Base-by-base conservation (phyloP, 2,113 vertebrate species). In the Crocuta crocuta region DNA sequence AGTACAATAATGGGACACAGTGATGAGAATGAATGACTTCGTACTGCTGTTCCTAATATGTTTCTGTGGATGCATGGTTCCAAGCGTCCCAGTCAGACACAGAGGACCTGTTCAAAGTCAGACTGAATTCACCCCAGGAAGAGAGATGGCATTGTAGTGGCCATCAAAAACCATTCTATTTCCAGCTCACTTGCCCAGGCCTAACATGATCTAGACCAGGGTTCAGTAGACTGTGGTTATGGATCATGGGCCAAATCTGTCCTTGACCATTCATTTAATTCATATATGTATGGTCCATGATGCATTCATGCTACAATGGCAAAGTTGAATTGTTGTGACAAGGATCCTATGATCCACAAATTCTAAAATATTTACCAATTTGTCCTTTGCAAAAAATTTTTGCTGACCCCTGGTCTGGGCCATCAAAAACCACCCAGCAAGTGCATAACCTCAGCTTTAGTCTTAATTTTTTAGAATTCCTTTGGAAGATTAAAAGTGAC, bases 391-490 rank as follows among this genome's bases (percentile, higher is more conserved):
- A 68, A 39, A 79, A 92, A 81, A 78, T 31, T 21, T 65, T 93
- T 86, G 10, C 28, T 35, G 53, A 74, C 8, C 48, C 21, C 31
- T 61, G 35, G 26, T 45, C 74, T 80, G 70, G 68, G 92, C 4
- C 35, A 85, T 28, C 24, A 76, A 61, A 89, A 68, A 16, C 26
- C 10, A 65, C 7, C 48, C 31, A 55, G 63, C 12, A 61, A 21
- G n/a, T 63, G 2, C 13, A 4, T 45, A 33, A 83, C 33, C 17
- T 79, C 15, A 48, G 43, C 79, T 84, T 94, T 19, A 76, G 13
- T 93, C 63, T 86, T 17, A 55, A 26, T 53, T 84, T 91, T 70
- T 65, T 61, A 70, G 63, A 83, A 94, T 94, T 82, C 50, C 58
- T 61, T 61, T 61, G 58, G 58, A 61, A 61, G 58, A 61, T 12